Base-by-base conservation (phyloP, 2,113 vertebrate genomes). In the Tachycineta bicolor region DNA sequence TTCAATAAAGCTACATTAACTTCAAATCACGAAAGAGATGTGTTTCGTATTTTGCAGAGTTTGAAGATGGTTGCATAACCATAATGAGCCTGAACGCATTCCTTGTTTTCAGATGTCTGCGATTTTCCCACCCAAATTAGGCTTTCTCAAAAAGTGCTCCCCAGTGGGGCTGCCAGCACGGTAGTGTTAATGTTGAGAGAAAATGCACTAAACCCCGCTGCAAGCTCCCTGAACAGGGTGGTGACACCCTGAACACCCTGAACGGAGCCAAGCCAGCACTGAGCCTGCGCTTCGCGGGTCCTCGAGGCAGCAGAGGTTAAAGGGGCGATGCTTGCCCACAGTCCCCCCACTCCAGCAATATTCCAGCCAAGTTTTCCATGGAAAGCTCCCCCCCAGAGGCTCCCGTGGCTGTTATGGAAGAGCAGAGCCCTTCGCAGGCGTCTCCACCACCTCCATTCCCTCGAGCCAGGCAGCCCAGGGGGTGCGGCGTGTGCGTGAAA, bases 91-190 rank as follows among this genome's bases (percentile, higher is more conserved):
- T 90, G 92, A 84, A 75, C 4, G 11, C 37, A 53, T 90, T 73
- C 73, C 0, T 2, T 93, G 87, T 64, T 94, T 87, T 93, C 3
- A 79, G 82, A 69, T 31, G 71, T 49, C 85, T 93, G 92, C 37
- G 49, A 62, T 58, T 79, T 90, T 89, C 90, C 73, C 94, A 91
- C 94, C 65, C 70, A 90, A 82, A 87, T 85, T 73, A 93, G 41
- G n/a, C 53, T 85, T 85, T 69, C 67, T 85, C 78, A 88, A 55
- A 88, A 89, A 79, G 47, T 14, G 8, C 70, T 93, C 67, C 78
- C 91, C 62, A 33, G 70, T 56, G 41, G 41, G 79, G 62, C 65
- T 89, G 92, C 87, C 95, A 89, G 33, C 49, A 79, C 20, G 33
- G 77, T 6, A 18, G 50, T 11, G 71, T 47, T 67, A 47, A 39